Evolutionary conservation across 2,888 invertebrate genomes (phyloP), one percentile per base, ranked within the genome.

Genomic region (Rhagonycha lutea): DNA sequence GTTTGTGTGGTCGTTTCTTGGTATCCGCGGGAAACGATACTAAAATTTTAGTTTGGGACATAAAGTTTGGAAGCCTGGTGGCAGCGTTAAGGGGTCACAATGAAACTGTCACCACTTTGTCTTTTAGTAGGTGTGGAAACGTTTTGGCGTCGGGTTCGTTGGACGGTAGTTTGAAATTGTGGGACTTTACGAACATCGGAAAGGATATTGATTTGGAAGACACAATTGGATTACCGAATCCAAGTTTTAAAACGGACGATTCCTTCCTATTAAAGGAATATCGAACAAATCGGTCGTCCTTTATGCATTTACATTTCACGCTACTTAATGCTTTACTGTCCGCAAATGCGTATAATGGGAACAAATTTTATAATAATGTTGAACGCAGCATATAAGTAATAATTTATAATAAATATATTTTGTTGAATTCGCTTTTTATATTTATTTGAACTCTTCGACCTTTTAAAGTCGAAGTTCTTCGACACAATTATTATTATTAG

Each of bases 241-340:
- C 93, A 69, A 91, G 94, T 79, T 91, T 93, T 29, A 93, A 92
- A 82, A 93, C 93, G 71, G 93, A 93, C 69, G 96, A 97, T 67
- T 91, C 92, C 75, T 94, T 95, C 85, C 89, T 98, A 77, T 86
- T 98, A 77, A 91, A 95, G 68, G 94, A 95, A 47, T 99, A 96
- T 88, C 92, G 95, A n/a, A 99, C 99, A 0, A 99, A 99, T 88
- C 94, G 92, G 83, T 96, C 98, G 0, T 95, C 98, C 0, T 91
- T 99, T 61, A 90, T 98, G 76, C 90, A 92, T 77, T 89, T 98
- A 68, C 98, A 99, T 89, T 99, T 99, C 85, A 98, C 98, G 0
- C 89, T 98, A 80, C 91, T 98, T 82, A 99, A 99, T 90, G 91
- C 99, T 11, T 89, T 99, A 32, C 88, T 98, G 75, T 95, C 95